These are phyloP conservation scores for Helicoverpa armigera DNA, from an alignment of 1,140 invertebrate genomes.

Conservation along the genomic window DNA sequence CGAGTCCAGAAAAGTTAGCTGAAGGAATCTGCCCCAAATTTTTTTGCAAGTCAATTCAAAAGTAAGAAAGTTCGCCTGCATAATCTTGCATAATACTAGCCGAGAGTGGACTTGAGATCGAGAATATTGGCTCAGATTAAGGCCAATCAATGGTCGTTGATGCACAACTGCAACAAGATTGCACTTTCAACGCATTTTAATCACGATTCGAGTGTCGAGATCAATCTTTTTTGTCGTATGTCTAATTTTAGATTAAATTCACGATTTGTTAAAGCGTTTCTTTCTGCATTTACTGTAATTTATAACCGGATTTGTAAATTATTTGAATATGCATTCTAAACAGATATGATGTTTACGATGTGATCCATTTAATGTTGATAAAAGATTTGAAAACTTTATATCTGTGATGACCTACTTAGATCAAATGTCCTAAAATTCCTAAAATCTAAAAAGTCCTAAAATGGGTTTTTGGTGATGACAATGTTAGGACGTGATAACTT, in stretches of 20 bases:
- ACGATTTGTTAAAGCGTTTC: not conserved
- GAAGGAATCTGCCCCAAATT: not conserved
- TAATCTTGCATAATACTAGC: not conserved
- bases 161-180: slow-evolving; percentile 5
- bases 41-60: not conserved
- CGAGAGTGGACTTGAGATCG: not conserved
- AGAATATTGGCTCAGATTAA: slow-evolving; percentile 30
- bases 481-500: no score
- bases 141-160: slow-evolving; percentile 31
- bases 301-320: not conserved
- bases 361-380: no score
- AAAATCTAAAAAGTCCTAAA: no score
- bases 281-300: not conserved
- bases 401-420: no score
- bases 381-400: no score
- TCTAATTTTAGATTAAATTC: slow-evolving; percentile 1
- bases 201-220: slow-evolving; percentile 21
- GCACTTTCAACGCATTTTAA: slow-evolving; percentile 23
- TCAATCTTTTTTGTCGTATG: not conserved
- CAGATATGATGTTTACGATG: no score
- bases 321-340: no score
- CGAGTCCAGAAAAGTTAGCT: not conserved
- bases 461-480: no score
- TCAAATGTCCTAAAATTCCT: no score
- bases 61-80: not conserved